Evolutionary conservation across 2,888 invertebrate species (phyloP).

Genomic region (Sesia apiformis): DNA sequence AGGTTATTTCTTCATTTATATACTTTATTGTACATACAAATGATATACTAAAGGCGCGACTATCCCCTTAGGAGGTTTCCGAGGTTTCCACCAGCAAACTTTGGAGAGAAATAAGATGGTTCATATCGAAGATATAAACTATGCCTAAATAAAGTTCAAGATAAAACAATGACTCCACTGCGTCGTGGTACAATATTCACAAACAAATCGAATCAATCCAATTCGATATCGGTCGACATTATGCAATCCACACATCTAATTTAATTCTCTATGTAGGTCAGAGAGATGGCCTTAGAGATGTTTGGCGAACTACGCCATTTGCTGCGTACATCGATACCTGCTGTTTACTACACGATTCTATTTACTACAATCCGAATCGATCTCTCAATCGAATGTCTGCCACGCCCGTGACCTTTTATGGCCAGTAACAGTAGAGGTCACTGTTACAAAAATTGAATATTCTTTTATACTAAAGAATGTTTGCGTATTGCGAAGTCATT

Average conservation of each 20-base stretch:
- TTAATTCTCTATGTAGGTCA: constrained; percentile 33
- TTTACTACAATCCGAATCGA: constrained; percentile 42
- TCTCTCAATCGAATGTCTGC: constrained; percentile 42
- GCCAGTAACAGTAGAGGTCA: constrained; percentile 18
- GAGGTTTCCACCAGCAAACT: too few species aligned
- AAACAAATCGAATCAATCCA: neutral
- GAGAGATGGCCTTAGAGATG: constrained; percentile 43
- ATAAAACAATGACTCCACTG: too few species aligned
- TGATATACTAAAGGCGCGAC: too few species aligned
- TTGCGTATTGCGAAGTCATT: too few species aligned
- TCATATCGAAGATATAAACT: too few species aligned
- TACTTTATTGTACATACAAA: too few species aligned
- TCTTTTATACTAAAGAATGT: too few species aligned
- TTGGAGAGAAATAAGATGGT: too few species aligned
- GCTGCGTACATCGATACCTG: constrained; percentile 48
- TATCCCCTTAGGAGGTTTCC: too few species aligned
- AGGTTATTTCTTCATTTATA: too few species aligned
- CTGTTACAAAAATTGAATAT: neutral
- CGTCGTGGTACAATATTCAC: too few species aligned
- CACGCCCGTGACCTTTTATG: constrained; percentile 53
- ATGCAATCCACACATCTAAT: constrained; percentile 27
- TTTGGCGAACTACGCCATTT: constrained; percentile 20
- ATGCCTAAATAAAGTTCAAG: too few species aligned
- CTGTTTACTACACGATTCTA: constrained; percentile 65
- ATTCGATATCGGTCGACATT: constrained; percentile 8